A percentile compares a stretch with the other conserved stretches of the same genome.
Evolutionary conservation across 2,113 vertebrate genomes (phyloP).

Genomic region (Sardina pilchardus): DNA sequence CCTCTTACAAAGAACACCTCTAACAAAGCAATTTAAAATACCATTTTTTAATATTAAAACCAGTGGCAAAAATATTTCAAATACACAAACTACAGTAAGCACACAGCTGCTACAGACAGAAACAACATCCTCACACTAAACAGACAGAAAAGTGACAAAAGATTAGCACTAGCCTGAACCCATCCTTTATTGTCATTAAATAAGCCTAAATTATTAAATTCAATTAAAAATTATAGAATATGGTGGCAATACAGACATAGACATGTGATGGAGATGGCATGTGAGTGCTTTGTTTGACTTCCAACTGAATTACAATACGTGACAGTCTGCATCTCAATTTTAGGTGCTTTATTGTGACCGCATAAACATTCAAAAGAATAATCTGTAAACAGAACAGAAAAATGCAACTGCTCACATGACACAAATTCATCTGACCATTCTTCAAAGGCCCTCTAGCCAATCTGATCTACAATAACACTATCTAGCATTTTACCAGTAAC

Average conservation of each 20-base stretch:
- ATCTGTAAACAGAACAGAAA: neutral
- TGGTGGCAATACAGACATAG: neutral
- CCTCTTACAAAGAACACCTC: no score
- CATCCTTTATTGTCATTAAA: neutral
- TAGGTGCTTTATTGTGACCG: neutral
- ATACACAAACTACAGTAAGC: neutral
- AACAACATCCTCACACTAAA: neutral
- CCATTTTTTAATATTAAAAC: neutral
- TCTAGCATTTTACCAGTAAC: neutral
- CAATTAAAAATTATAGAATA: neutral
- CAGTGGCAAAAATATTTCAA: slow-evolving; percentile 5
- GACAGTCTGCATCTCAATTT: neutral
- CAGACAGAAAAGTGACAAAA: neutral
- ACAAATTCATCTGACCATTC: neutral
- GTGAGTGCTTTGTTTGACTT: neutral
- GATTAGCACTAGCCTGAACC: neutral
- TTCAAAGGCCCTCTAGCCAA: neutral
- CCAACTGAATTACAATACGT: neutral
- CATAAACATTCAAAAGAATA: neutral
- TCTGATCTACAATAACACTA: neutral
- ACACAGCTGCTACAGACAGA: neutral
- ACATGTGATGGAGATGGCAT: neutral
- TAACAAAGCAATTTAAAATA: neutral
- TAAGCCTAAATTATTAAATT: neutral
- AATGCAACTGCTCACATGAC: neutral